These are phyloP conservation scores for Bruchidius siliquastri DNA, from an alignment of 2,888 invertebrate genomes.

Conservation along the genomic window DNA sequence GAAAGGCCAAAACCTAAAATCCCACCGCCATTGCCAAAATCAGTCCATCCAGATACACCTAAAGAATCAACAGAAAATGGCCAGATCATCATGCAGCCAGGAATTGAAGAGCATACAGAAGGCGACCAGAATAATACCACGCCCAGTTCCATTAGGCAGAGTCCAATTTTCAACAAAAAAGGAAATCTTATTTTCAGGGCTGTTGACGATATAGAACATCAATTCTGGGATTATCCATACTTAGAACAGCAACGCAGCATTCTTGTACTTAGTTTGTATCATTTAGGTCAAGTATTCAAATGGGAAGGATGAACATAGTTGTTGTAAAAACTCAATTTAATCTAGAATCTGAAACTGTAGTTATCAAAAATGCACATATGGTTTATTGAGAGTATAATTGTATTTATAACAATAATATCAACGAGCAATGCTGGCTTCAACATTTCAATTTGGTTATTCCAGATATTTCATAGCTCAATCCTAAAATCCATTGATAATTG, in stretches of 20 bases:
- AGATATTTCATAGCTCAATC: no score
- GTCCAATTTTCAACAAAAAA: background rate
- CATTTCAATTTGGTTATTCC: no score
- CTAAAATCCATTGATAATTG: no score
- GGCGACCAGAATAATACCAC: background rate
- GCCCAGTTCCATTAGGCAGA: background rate
- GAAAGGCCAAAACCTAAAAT: background rate
- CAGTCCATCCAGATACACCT: background rate
- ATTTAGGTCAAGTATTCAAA: conserved; percentile 31
- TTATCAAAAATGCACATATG: background rate
- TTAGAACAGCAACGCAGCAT: conserved; percentile 29
- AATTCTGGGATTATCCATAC: conserved; percentile 31
- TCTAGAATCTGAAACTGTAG: background rate
- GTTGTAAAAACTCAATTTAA: background rate
- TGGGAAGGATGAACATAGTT: conserved; percentile 4
- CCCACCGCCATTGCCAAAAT: background rate
- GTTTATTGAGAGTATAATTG: background rate
- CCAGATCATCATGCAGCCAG: background rate
- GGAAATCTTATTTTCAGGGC: conserved; percentile 31
- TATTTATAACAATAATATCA: background rate
- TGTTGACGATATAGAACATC: conserved; percentile 32
- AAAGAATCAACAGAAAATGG: background rate
- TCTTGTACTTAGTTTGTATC: conserved; percentile 35
- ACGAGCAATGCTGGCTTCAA: background rate
- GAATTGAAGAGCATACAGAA: background rate